Evolutionary conservation across 2,113 vertebrate genomes (phyloP).

Genomic region (Vulpes lagopus): DNA sequence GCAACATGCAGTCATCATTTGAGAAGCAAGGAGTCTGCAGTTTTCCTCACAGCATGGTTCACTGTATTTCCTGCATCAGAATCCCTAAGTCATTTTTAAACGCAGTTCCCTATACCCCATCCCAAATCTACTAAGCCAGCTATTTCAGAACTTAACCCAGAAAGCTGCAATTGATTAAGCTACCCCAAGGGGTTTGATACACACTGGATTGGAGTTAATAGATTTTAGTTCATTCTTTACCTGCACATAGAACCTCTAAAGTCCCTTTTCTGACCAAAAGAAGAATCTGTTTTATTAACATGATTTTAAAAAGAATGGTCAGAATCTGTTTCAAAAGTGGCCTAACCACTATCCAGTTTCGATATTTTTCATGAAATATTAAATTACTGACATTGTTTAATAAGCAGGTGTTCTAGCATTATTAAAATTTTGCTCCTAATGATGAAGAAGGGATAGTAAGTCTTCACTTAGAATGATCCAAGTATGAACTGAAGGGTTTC

Average conservation of each 20-base stretch:
- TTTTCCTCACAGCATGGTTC: background rate
- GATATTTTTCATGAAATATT: slow-evolving; percentile 1
- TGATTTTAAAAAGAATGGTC: background rate
- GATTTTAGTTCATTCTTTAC: slow-evolving; percentile 32
- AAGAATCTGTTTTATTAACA: background rate
- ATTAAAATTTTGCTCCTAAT: background rate
- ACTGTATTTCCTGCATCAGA: background rate
- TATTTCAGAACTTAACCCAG: slow-evolving; percentile 8
- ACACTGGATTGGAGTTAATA: background rate
- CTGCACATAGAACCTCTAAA: background rate
- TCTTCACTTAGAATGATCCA: slow-evolving; percentile 25
- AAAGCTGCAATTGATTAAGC: background rate
- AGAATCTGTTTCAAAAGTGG: slow-evolving; percentile 32
- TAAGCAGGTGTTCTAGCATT: background rate
- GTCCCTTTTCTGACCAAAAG: background rate
- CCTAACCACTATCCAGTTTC: background rate
- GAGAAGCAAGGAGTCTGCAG: background rate
- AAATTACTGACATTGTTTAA: background rate
- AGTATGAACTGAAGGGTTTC: slow-evolving; percentile 10
- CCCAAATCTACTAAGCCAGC: background rate
- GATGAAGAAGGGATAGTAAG: background rate
- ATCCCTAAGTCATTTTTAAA: background rate
- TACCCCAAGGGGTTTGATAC: background rate
- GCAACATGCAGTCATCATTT: fast-evolving
- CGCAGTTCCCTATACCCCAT: background rate